These are phyloP conservation scores for Toxostoma redivivum DNA, from an alignment of 2,113 vertebrate species.

Conservation along the genomic window DNA sequence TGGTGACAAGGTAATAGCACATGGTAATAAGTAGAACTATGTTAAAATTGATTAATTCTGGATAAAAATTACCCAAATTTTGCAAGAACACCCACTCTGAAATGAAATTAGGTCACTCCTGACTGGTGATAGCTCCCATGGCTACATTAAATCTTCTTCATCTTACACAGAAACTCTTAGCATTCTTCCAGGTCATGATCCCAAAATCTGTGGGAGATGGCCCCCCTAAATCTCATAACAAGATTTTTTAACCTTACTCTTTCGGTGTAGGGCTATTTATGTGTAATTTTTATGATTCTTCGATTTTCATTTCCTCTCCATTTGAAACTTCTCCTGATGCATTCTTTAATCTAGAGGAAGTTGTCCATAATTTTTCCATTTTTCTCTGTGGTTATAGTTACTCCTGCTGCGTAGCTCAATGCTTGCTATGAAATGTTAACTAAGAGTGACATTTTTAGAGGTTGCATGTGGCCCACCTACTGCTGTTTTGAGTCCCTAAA, in stretches of 20 bases:
- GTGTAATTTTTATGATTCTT: background rate
- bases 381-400: background rate
- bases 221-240: background rate
- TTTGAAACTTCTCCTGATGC: background rate
- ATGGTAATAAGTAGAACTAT: background rate
- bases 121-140: background rate
- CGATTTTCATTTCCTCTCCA: background rate
- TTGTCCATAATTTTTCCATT: background rate
- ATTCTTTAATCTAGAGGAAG: constrained; percentile 7
- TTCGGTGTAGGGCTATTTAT: background rate
- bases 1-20: background rate
- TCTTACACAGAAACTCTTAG: background rate
- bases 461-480: constrained; percentile 1
- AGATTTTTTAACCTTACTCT: background rate
- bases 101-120: background rate
- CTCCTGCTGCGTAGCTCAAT: background rate
- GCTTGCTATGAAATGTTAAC: background rate
- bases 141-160: background rate
- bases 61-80: background rate
- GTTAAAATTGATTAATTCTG: background rate
- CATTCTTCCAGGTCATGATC: background rate
- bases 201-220: background rate
- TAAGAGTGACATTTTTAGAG: background rate
- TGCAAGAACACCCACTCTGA: background rate
- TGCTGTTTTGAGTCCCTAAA: constrained; percentile 14